Evolutionary conservation across 2,888 invertebrate species (phyloP).

Genomic region (Cerastis leucographa): DNA sequence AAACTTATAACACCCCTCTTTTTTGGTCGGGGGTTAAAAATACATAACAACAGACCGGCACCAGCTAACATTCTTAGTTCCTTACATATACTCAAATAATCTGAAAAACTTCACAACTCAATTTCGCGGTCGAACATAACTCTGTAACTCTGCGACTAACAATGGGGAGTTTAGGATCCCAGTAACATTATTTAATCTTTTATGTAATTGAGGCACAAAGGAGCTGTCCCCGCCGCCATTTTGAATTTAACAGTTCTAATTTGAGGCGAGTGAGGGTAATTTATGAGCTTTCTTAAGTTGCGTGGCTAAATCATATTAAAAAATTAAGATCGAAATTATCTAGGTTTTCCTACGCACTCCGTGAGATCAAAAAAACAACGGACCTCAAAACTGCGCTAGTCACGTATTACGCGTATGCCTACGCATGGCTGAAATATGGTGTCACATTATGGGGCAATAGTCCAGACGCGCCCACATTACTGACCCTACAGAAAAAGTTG

Average conservation of each 20-base stretch:
- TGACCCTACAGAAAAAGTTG: no score
- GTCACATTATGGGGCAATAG: no score
- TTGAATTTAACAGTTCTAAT: slow-evolving; percentile 61
- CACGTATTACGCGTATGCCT: no score
- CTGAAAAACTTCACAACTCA: slow-evolving; percentile 5
- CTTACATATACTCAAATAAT: background rate
- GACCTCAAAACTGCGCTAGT: no score
- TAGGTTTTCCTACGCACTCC: no score
- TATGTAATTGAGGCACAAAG: slow-evolving; percentile 51
- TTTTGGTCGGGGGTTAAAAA: no score
- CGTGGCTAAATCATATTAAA: background rate
- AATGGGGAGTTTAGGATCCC: slow-evolving; percentile 22
- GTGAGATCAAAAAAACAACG: no score
- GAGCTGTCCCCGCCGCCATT: slow-evolving; percentile 37
- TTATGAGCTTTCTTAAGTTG: slow-evolving; percentile 50
- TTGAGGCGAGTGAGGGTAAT: slow-evolving; percentile 42
- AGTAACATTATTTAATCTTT: slow-evolving; percentile 52
- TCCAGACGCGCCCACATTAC: no score
- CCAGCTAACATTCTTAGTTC: background rate
- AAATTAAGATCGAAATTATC: no score
- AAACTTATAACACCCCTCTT: no score
- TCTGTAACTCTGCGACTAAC: slow-evolving; percentile 41
- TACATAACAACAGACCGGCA: background rate
- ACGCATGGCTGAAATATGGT: no score
- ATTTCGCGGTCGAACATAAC: slow-evolving; percentile 12